Conservation (phyloP, 2,888 invertebrate species). For the Epinotia demarniana region DNA sequence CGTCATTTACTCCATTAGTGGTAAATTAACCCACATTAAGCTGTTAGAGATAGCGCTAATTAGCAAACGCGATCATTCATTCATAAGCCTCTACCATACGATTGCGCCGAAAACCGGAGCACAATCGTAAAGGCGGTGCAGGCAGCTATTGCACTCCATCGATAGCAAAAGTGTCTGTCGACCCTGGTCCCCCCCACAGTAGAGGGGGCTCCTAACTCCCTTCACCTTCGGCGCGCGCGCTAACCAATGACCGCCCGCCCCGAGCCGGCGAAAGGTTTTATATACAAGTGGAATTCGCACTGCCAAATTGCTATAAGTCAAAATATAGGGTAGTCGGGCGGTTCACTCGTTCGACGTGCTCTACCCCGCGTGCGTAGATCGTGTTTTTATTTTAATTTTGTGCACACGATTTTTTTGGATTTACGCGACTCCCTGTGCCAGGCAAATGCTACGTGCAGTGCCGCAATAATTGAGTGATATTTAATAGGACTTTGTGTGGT, state of each 20-base stretch:
- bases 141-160: conserved; percentile 69
- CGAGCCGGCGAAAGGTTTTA: conserved; percentile 87
- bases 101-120: conserved; percentile 61
- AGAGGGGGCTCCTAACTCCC: conserved; percentile 71
- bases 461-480: conserved; percentile 59
- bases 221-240: conserved; percentile 76
- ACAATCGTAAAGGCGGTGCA: conserved; percentile 65
- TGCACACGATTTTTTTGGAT: conserved; percentile 59
- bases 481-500: conserved; percentile 68
- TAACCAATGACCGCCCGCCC: conserved; percentile 80
- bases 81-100: conserved; percentile 16
- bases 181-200: conserved; percentile 76
- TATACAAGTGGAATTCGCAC: conserved; percentile 86
- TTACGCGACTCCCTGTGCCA: conserved; percentile 59
- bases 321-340: conserved; percentile 86
- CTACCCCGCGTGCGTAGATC: conserved; percentile 59
- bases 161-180: conserved; percentile 83
- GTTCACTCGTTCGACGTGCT: conserved; percentile 73
- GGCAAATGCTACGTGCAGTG: conserved; percentile 74
- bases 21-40: not conserved
- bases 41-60: conserved; percentile 1
- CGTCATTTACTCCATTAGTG: conserved; percentile 8
- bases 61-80: conserved; percentile 20
- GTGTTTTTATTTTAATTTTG: conserved; percentile 44
- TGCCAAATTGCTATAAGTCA: conserved; percentile 85